Evolutionary conservation across 1,140 invertebrate species (phyloP).

Genomic region (Musca domestica): DNA sequence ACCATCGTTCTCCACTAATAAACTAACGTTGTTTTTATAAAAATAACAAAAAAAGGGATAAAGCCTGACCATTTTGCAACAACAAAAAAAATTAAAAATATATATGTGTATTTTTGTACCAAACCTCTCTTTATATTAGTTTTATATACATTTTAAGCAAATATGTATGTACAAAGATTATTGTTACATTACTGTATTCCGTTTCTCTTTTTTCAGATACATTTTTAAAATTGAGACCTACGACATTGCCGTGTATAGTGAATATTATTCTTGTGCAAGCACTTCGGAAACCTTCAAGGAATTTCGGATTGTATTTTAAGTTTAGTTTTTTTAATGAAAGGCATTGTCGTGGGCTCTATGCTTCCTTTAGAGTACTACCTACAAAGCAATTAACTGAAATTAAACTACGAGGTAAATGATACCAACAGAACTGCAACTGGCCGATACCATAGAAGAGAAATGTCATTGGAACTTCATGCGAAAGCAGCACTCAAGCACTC

Average conservation of each 20-base stretch:
- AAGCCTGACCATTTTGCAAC: too few species aligned
- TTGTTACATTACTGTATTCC: neutral
- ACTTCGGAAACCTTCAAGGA: slow-evolving; percentile 1
- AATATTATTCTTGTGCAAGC: neutral
- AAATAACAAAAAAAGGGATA: too few species aligned
- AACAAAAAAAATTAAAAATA: too few species aligned
- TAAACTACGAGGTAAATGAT: neutral
- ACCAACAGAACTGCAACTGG: neutral
- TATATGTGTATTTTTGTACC: neutral
- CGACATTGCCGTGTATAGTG: slow-evolving; percentile 16
- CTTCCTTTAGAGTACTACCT: slow-evolving; percentile 12
- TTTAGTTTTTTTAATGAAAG: neutral
- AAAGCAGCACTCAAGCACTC: neutral
- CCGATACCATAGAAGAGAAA: neutral
- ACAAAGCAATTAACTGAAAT: neutral
- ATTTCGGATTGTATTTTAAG: neutral
- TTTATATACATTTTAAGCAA: neutral
- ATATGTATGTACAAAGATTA: neutral
- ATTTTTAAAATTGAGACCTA: slow-evolving; percentile 13
- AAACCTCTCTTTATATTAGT: neutral
- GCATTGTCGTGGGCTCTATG: slow-evolving; percentile 12
- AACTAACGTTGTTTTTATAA: too few species aligned
- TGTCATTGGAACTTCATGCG: neutral
- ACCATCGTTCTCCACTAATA: too few species aligned
- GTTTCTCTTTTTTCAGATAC: slow-evolving; percentile 4